Conservation (phyloP, 2,888 invertebrate genomes). For the Cerastoderma edule region DNA sequence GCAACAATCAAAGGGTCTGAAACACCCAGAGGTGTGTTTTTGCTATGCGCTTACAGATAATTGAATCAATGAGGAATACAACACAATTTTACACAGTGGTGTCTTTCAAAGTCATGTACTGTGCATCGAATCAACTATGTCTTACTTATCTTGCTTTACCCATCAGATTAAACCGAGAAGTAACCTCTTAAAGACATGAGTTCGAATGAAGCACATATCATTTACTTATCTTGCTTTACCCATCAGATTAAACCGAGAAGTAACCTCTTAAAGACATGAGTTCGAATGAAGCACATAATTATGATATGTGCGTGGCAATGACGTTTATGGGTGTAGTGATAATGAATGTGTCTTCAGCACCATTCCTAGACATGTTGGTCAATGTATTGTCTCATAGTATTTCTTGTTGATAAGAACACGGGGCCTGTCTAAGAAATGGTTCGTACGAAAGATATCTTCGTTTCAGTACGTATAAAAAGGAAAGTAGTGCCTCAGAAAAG, state of each 20-base stretch:
- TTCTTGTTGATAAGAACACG: too few species aligned
- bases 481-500: too few species aligned
- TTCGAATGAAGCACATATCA: neutral
- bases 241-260: neutral
- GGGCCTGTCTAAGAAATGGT: too few species aligned
- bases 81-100: neutral
- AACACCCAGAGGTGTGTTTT: neutral
- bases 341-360: too few species aligned
- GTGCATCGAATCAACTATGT: neutral
- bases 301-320: too few species aligned
- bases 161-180: neutral
- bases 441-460: too few species aligned
- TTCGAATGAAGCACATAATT: neutral
- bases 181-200: neutral
- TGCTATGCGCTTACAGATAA: neutral
- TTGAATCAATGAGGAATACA: neutral
- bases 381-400: too few species aligned
- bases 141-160: too few species aligned
- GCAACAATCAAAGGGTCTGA: neutral
- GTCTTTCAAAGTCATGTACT: neutral
- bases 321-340: too few species aligned
- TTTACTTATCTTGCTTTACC: too few species aligned
- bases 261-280: neutral
- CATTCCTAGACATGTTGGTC: too few species aligned
- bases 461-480: too few species aligned